Base-by-base conservation (phyloP, 2,888 invertebrate species). In the Leptogaster cylindrica region DNA sequence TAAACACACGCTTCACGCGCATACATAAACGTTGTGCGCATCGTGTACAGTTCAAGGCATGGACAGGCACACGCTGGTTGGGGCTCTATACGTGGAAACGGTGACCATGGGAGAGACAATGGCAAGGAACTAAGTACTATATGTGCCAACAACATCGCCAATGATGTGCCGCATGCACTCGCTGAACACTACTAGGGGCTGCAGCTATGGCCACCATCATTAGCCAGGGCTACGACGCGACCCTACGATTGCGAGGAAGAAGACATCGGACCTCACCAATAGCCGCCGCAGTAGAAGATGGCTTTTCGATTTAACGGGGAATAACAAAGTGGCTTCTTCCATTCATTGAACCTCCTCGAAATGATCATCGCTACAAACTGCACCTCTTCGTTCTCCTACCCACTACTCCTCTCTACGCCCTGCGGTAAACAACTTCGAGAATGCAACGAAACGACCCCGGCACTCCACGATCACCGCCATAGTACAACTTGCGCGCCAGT, bases 271-370 rank as follows among this genome's bases (percentile, higher is more conserved):
- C 44, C 61, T 44, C 44, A 61, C 61, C 44, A 61, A 61, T 10
- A 55, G 55, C 55, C 23, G n/a, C 1, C 31, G 33, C 33, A 18
- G 28, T 44, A 7, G 44, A 44, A 61, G 61, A 61, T 61, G 61
- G 44, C 6, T 28, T 44, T 61, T 61, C 44, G 14, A 61, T 44
- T 61, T 61, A 61, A 27, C 28, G 44, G 48, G 28, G 44, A 61
- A 61, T 44, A 61, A 61, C 44, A 61, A 44, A 61, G 28, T 61
- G 44, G 14, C 8, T 61, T n/a, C 28, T 41, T 44, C 61, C 61
- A 61, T 61, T 61, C 61, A 61, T 44, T 61, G 61, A 61, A 61
- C 61, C 44, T 61, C 61, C 61, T 44, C 12, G 23, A 25, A 25
- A 48, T 61, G 27, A 46, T 61, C 41, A 36, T 31, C 27, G 39